These are phyloP conservation scores for Anneissia japonica DNA, from an alignment of 35 echinoderm and acorn worm genomes.

Conservation along the genomic window DNA sequence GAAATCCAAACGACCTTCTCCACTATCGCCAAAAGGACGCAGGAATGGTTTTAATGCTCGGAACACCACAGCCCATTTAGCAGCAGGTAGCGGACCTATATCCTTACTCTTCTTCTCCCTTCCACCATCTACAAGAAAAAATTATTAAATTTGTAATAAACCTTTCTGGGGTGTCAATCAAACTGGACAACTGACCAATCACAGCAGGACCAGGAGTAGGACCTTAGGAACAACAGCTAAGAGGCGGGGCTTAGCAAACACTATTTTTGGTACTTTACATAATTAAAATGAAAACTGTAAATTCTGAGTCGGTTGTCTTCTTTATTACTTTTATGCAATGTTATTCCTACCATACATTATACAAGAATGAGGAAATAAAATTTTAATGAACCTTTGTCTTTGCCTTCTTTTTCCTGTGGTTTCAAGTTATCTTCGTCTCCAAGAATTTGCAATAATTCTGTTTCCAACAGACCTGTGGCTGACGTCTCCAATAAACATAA, in stretches of 20 bases:
- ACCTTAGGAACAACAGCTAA: no score
- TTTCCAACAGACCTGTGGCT: constrained; percentile 76
- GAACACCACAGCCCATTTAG: constrained; percentile 89
- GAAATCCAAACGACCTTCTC: constrained; percentile 89
- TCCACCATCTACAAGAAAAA: constrained; percentile 21
- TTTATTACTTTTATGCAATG: no score
- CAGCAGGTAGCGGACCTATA: constrained; percentile 58
- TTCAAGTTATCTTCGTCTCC: constrained; percentile 92
- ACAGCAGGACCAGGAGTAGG: no score
- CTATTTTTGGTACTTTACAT: no score
- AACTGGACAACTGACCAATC: no score
- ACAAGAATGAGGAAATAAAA: neutral
- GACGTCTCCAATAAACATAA: constrained; percentile 85
- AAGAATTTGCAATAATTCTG: constrained; percentile 71
- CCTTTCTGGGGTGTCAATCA: no score
- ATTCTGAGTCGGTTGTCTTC: no score
- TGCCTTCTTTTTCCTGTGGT: constrained; percentile 57
- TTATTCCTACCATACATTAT: no score
- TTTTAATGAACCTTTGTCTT: constrained; percentile 42
- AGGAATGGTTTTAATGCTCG: constrained; percentile 84
- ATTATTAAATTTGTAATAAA: no score
- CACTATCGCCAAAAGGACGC: constrained; percentile 92
- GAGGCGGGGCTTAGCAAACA: no score
- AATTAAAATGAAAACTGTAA: no score
- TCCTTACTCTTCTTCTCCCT: constrained; percentile 70